Conservation (phyloP, 2,888 invertebrate species). For the Parnassius glacialis region DNA sequence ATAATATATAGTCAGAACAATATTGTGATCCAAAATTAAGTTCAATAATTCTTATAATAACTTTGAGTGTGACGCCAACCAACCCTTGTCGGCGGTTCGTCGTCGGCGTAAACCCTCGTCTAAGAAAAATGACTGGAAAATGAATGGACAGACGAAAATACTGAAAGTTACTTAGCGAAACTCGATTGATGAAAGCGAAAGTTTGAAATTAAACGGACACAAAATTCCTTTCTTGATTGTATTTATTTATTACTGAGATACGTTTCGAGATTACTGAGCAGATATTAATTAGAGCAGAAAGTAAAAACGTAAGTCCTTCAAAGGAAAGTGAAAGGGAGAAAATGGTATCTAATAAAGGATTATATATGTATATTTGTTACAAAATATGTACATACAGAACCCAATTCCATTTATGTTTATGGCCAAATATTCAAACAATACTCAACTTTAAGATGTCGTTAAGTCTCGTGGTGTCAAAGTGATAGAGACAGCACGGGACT, state of each 20-base stretch:
- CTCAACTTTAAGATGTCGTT: too few species aligned
- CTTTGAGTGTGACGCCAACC: constrained; percentile 13
- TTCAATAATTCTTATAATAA: constrained; percentile 18
- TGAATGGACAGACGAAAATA: constrained; percentile 1
- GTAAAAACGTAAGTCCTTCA: not conserved
- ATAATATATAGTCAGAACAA: not conserved
- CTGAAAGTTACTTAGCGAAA: constrained; percentile 17
- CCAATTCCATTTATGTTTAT: too few species aligned
- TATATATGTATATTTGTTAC: too few species aligned
- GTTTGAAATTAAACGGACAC: constrained; percentile 15
- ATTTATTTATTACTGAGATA: constrained; percentile 17
- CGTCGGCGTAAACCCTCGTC: not conserved
- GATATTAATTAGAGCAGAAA: constrained; percentile 1
- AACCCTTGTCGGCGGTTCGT: too few species aligned
- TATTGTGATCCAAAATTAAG: constrained; percentile 1
- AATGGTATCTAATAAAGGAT: too few species aligned
- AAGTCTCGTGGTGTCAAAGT: too few species aligned
- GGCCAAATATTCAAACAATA: too few species aligned
- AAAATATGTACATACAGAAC: too few species aligned
- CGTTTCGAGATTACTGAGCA: constrained; percentile 2
- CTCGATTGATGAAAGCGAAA: constrained; percentile 21
- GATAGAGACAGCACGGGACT: too few species aligned
- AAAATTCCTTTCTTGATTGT: constrained; percentile 7
- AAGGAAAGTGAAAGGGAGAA: too few species aligned
- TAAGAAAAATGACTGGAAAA: not conserved